Conservation (phyloP, 2,113 vertebrate species). For the Notothenia rossii region DNA sequence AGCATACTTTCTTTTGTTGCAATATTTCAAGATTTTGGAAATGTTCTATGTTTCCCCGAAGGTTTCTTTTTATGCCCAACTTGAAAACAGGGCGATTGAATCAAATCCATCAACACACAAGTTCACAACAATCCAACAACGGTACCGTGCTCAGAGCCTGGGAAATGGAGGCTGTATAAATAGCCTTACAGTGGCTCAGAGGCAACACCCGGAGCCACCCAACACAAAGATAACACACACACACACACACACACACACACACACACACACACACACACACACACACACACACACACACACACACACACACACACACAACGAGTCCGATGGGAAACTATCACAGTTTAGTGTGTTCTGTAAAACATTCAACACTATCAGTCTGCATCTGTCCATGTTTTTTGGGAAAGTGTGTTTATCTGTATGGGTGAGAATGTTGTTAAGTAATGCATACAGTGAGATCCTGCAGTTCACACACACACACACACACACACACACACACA, state of each 20-base stretch:
- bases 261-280: too few relatives aligned
- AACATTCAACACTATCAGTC: constrained; percentile 62
- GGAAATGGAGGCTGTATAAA: constrained; percentile 64
- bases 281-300: too few relatives aligned
- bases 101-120: background rate
- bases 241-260: constrained; percentile 52
- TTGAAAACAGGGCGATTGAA: background rate
- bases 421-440: background rate
- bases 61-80: too few relatives aligned
- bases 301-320: too few relatives aligned
- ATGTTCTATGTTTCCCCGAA: too few relatives aligned
- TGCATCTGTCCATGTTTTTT: constrained; percentile 22
- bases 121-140: constrained; percentile 20
- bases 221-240: too few relatives aligned
- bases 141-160: constrained; percentile 42
- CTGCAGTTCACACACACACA: constrained; percentile 1
- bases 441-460: background rate
- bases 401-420: constrained; percentile 34
- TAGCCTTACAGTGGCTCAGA: constrained; percentile 47
- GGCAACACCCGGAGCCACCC: constrained; percentile 65
- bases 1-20: too few relatives aligned
- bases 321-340: constrained; percentile 62
- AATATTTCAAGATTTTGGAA: too few relatives aligned
- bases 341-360: constrained; percentile 59
- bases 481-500: constrained; percentile 22